Evolutionary conservation across 2,113 vertebrate species (phyloP).

Genomic region (Andinoacara biseriatus): DNA sequence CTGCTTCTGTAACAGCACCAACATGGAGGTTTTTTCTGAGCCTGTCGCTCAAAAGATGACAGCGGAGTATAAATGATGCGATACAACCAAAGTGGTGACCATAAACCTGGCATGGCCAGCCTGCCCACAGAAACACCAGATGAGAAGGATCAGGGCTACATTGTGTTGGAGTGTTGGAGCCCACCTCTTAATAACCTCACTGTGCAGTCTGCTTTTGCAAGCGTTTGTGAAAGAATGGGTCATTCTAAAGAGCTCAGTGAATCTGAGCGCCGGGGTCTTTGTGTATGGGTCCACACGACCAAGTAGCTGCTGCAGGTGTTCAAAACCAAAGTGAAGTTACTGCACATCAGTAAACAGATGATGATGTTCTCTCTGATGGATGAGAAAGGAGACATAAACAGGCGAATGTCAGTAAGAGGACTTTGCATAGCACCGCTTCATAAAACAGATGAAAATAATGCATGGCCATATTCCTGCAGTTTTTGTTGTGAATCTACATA

Average conservation of each 20-base stretch:
- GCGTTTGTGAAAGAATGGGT: not conserved
- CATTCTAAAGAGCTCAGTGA: not conserved
- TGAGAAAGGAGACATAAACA: rapidly evolving
- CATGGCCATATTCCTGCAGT: not conserved
- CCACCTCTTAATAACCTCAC: rapidly evolving
- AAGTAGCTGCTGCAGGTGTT: not conserved
- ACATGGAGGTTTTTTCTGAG: not conserved
- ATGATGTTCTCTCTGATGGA: not conserved
- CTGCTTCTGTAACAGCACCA: not conserved
- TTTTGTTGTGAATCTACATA: not conserved
- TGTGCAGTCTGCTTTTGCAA: not conserved
- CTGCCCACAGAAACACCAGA: not conserved
- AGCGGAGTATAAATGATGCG: not conserved
- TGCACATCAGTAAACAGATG: not conserved
- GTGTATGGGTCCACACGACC: not conserved
- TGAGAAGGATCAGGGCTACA: not conserved
- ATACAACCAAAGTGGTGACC: not conserved
- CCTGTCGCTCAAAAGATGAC: not conserved
- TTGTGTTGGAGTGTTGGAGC: no score
- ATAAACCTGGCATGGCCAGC: not conserved
- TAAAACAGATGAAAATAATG: not conserved
- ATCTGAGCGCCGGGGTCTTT: no score
- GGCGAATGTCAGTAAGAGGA: not conserved
- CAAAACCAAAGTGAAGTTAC: not conserved
- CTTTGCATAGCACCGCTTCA: not conserved